Evolutionary conservation across 2,797 vertebrate species (phyloP).

Genomic region (Dendrocincla fuliginosa): DNA sequence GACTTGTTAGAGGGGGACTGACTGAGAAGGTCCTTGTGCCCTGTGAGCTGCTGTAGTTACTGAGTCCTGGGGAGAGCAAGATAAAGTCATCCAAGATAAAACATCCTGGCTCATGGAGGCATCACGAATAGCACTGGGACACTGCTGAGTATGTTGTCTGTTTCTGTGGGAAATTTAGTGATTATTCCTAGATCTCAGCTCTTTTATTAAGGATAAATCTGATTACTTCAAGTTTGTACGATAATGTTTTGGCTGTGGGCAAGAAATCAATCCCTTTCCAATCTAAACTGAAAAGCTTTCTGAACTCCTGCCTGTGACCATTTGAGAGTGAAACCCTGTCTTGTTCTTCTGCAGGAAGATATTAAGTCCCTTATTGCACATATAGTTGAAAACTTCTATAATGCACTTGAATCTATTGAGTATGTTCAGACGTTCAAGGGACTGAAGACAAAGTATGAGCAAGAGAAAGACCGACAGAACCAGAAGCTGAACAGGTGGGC

Average conservation of each 20-base stretch:
- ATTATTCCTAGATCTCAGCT: neutral
- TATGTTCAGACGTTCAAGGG: slow-evolving; percentile 99
- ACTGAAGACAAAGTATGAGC: slow-evolving; percentile 95
- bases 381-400: slow-evolving; percentile 99
- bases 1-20: neutral
- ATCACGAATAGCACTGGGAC: accelerated
- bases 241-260: neutral
- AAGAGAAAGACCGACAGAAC: slow-evolving; percentile 95
- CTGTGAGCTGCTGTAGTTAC: neutral
- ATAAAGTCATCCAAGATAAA: neutral
- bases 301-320: neutral
- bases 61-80: neutral
- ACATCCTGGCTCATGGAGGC: neutral
- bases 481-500: slow-evolving; percentile 92
- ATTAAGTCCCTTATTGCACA: slow-evolving; percentile 96
- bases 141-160: neutral
- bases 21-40: neutral
- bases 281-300: neutral
- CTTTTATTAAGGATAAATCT: neutral
- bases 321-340: slow-evolving; percentile 10
- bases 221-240: neutral
- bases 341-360: slow-evolving; percentile 87
- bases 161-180: neutral
- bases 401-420: slow-evolving; percentile 97
- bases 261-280: neutral